Evolutionary conservation across 2,113 vertebrate genomes (phyloP).

Genomic region (Delphinapterus leucas): DNA sequence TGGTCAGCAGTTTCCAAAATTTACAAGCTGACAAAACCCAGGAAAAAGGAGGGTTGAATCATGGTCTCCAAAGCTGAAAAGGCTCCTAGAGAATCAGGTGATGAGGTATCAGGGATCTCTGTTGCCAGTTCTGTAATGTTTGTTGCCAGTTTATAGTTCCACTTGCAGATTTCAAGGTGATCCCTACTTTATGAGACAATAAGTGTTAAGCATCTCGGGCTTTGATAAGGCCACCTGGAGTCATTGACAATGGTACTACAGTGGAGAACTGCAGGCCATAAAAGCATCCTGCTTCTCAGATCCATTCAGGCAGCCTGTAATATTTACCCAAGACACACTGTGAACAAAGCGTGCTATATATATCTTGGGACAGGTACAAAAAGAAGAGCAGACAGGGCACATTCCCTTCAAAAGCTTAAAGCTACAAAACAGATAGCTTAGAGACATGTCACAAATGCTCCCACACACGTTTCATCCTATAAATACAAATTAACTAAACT

Average conservation of each 20-base stretch:
- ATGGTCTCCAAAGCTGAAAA: neutral
- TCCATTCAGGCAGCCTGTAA: neutral
- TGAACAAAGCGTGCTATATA: neutral
- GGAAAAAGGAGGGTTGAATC: neutral
- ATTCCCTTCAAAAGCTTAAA: neutral
- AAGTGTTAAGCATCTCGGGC: neutral
- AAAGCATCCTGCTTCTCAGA: neutral
- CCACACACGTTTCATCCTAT: neutral
- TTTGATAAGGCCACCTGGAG: neutral
- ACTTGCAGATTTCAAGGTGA: constrained; percentile 42
- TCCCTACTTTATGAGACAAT: neutral
- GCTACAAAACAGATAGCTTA: neutral
- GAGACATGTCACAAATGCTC: neutral
- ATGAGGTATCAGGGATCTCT: neutral
- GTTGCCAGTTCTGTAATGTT: neutral
- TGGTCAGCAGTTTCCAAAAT: neutral
- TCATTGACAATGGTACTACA: neutral
- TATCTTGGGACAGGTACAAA: neutral
- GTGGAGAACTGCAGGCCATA: neutral
- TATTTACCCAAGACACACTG: neutral
- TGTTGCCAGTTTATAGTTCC: neutral
- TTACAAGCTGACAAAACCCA: neutral
- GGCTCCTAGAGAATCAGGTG: neutral
- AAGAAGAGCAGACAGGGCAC: neutral
- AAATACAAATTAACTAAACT: neutral